These are phyloP conservation scores for Seriola rivoliana DNA, from an alignment of 2,113 vertebrate species.

Conservation along the genomic window DNA sequence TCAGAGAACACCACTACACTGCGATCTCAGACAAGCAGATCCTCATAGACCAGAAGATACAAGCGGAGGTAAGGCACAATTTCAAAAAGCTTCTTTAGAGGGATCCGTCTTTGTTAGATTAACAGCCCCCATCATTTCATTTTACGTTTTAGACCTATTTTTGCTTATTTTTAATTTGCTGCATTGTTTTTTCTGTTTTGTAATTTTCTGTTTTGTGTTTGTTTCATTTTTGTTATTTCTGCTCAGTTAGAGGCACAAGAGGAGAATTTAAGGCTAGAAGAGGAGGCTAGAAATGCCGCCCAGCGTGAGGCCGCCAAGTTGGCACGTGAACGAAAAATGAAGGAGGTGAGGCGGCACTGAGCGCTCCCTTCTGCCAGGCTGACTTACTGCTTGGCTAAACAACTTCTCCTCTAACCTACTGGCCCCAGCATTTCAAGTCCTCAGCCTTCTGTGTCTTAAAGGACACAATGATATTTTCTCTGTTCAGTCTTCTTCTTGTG, in stretches of 20 bases:
- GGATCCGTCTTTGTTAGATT: neutral
- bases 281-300: slow-evolving; percentile 96
- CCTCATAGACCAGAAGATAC: slow-evolving; percentile 89
- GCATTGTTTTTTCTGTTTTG: slow-evolving; percentile 68
- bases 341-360: slow-evolving; percentile 95
- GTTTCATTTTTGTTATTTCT: slow-evolving; percentile 87
- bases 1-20: slow-evolving; percentile 90
- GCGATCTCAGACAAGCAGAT: slow-evolving; percentile 92
- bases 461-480: neutral
- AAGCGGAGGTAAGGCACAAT: slow-evolving; percentile 86
- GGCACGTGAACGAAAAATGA: slow-evolving; percentile 93
- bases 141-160: slow-evolving; percentile 51
- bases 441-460: neutral
- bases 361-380: slow-evolving; percentile 76
- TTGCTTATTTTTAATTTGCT: slow-evolving; percentile 72
- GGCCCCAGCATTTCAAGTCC: slow-evolving; percentile 20
- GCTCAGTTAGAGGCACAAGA: slow-evolving; percentile 99
- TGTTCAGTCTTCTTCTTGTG: neutral
- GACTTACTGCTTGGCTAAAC: slow-evolving; percentile 47
- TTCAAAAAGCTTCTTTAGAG: neutral
- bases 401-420: slow-evolving; percentile 57
- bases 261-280: slow-evolving; percentile 99
- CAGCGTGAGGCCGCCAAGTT: slow-evolving; percentile 97
- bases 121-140: slow-evolving; percentile 29
- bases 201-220: slow-evolving; percentile 83